Percentiles rank a stretch among this genome's conserved stretches.
Evolutionary conservation across 2,888 invertebrate species (phyloP).

Genomic region (Cetonia aurata): DNA sequence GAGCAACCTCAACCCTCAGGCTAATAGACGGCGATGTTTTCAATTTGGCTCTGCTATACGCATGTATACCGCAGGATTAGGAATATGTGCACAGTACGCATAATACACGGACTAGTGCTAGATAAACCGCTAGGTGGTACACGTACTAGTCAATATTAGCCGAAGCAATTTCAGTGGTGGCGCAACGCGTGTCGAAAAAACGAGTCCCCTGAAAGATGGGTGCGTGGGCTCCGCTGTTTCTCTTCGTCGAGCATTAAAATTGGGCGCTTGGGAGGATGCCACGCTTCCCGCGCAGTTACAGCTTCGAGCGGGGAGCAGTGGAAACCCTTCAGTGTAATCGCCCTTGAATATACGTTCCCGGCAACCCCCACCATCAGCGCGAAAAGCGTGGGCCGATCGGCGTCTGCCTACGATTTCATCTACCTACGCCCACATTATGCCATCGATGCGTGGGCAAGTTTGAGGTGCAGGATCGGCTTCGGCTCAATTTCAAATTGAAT

Average conservation of each 20-base stretch:
- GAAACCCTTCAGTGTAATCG: slow-evolving; percentile 35
- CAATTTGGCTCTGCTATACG: background rate
- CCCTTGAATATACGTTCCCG: slow-evolving; percentile 41
- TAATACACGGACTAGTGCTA: background rate
- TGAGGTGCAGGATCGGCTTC: too few species aligned
- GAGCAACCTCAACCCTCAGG: too few species aligned
- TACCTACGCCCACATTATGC: slow-evolving; percentile 30
- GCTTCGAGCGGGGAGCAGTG: background rate
- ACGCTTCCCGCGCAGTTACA: background rate
- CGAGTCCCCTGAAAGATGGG: slow-evolving; percentile 27
- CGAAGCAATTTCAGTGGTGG: slow-evolving; percentile 25
- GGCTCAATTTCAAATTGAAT: too few species aligned
- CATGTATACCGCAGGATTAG: too few species aligned
- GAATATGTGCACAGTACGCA: background rate
- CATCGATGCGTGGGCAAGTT: slow-evolving; percentile 31
- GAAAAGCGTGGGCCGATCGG: slow-evolving; percentile 34
- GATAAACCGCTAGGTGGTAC: background rate
- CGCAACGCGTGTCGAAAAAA: slow-evolving; percentile 37
- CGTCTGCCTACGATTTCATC: slow-evolving; percentile 42
- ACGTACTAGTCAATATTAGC: slow-evolving; percentile 39
- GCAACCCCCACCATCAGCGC: slow-evolving; percentile 4
- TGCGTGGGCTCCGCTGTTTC: slow-evolving; percentile 45
- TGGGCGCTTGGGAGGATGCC: too few species aligned
- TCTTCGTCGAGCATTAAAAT: too few species aligned
- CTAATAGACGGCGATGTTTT: too few species aligned